These are phyloP conservation scores for Grantiella picta DNA, from an alignment of 2,113 vertebrate genomes.

Conservation along the genomic window DNA sequence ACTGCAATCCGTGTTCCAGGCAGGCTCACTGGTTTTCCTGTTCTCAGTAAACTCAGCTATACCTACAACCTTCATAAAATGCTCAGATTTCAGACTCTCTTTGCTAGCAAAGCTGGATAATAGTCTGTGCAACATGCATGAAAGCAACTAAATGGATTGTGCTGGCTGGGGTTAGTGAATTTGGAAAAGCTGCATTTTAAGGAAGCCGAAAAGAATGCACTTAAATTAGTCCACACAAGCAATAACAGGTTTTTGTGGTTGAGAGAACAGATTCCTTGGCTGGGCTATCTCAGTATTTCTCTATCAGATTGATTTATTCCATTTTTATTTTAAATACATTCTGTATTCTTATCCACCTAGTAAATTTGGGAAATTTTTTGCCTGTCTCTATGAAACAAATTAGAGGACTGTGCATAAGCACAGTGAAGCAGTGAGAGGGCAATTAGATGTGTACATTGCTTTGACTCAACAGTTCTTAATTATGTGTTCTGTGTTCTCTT, in stretches of 20 bases:
- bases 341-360: not conserved
- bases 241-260: slow-evolving; percentile 27
- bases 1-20: not conserved
- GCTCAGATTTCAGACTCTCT: not conserved
- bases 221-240: not conserved
- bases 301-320: not conserved
- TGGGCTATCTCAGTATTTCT: not conserved
- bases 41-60: not conserved
- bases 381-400: not conserved
- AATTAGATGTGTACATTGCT: not conserved
- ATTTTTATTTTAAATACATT: not conserved
- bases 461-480: not conserved
- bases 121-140: not conserved
- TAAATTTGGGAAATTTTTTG: not conserved
- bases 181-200: slow-evolving; percentile 2
- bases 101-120: not conserved
- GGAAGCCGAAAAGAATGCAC: slow-evolving; percentile 19
- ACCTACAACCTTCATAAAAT: not conserved
- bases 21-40: not conserved
- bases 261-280: not conserved
- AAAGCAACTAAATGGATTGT: not conserved
- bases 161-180: not conserved
- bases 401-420: not conserved
- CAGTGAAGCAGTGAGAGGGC: not conserved
- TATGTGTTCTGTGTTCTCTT: not conserved